These are phyloP conservation scores for Parazoanthus darwini DNA, from an alignment of 92 coral and sea anemone species.

Conservation along the genomic window DNA sequence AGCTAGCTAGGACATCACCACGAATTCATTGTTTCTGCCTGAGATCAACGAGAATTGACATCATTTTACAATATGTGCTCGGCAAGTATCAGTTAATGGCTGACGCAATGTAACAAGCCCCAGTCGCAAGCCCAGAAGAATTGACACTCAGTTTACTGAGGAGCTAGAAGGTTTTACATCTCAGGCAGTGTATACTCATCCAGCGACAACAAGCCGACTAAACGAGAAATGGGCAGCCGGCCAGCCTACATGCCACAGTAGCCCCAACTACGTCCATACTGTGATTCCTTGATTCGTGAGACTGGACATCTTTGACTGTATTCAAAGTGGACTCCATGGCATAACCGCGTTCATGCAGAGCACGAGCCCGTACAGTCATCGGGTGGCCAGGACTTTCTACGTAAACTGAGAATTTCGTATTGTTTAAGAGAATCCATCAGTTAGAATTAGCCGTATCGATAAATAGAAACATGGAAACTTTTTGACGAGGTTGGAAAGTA, in stretches of 20 bases:
- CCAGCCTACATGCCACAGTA: slow-evolving; percentile 58
- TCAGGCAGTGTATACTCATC: slow-evolving; percentile 1
- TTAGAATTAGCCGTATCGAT: too few species aligned
- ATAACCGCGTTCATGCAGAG: not conserved
- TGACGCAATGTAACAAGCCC: not conserved
- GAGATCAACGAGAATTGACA: not conserved
- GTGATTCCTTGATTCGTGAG: too few species aligned
- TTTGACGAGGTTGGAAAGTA: too few species aligned
- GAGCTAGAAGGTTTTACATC: not conserved
- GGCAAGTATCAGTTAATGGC: not conserved
- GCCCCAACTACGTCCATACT: slow-evolving; percentile 15
- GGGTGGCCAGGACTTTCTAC: slow-evolving; percentile 23
- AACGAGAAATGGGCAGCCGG: slow-evolving; percentile 39
- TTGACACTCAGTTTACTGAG: not conserved
- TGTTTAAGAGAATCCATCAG: too few species aligned
- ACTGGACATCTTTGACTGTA: too few species aligned
- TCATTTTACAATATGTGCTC: not conserved
- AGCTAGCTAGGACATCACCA: slow-evolving; percentile 23
- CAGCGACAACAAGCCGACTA: slow-evolving; percentile 21
- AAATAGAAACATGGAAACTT: too few species aligned
- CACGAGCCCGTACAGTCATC: slow-evolving; percentile 25
- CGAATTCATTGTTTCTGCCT: not conserved
- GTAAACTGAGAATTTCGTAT: too few species aligned
- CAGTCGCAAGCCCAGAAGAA: not conserved
- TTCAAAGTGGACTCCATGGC: too few species aligned